A percentile compares a stretch with the other conserved stretches of the same genome.
These are phyloP conservation scores for Ectropis grisescens DNA, from an alignment of 1,140 invertebrate species.

Conservation along the genomic window DNA sequence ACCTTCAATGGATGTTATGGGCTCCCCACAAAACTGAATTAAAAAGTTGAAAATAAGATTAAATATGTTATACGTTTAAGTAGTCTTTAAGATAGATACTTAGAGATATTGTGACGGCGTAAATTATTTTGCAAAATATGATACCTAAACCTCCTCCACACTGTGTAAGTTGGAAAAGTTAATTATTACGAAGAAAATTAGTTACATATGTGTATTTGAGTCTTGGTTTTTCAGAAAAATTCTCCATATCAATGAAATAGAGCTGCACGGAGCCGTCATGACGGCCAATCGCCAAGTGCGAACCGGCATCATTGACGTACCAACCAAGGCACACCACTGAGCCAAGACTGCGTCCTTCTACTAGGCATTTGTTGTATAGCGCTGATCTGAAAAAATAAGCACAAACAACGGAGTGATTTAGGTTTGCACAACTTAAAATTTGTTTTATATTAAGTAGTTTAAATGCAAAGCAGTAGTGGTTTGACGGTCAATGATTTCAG, in stretches of 20 bases:
- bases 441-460: too few relatives aligned
- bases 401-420: conserved; percentile 2
- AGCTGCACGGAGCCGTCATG: conserved; percentile 57
- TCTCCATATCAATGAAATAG: conserved; percentile 41
- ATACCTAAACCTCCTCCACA: too few relatives aligned
- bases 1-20: conserved; percentile 47
- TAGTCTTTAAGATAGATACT: too few relatives aligned
- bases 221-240: conserved; percentile 39
- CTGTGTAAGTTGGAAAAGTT: too few relatives aligned
- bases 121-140: too few relatives aligned
- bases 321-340: conserved; percentile 50
- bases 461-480: too few relatives aligned
- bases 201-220: conserved; percentile 58
- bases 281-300: conserved; percentile 45
- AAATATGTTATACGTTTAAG: not conserved
- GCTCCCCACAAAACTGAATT: conserved; percentile 56
- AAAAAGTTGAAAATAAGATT: conserved; percentile 1
- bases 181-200: too few relatives aligned
- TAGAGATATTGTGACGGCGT: too few relatives aligned
- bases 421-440: too few relatives aligned
- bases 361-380: conserved; percentile 36
- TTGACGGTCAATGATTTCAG: too few relatives aligned
- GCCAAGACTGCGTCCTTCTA: conserved; percentile 41
- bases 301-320: conserved; percentile 26
- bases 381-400: conserved; percentile 27